Evolutionary conservation across 2,797 vertebrate species (phyloP).

Genomic region (Dicrostonyx torquatus): DNA sequence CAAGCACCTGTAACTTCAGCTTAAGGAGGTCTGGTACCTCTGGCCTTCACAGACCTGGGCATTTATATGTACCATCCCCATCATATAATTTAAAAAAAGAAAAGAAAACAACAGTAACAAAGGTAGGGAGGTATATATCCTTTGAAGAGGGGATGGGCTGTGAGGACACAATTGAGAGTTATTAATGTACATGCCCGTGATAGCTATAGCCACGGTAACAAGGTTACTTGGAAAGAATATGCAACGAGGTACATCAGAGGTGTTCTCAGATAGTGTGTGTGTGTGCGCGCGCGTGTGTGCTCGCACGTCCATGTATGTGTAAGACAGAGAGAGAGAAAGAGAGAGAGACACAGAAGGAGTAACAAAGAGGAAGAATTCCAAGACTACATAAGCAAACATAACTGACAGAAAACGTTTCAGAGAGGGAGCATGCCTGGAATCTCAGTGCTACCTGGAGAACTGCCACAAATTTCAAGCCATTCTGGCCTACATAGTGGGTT

Average conservation of each 20-base stretch:
- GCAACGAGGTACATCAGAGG: not conserved
- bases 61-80: not conserved
- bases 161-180: not conserved
- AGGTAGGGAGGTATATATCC: not conserved
- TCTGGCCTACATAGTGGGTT: not conserved
- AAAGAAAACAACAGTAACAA: not conserved
- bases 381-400: not conserved
- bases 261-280: not conserved
- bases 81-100: not conserved
- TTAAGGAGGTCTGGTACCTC: not conserved
- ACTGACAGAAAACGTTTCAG: not conserved
- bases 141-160: not conserved
- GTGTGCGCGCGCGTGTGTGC: no score
- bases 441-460: not conserved
- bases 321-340: not conserved
- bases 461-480: not conserved
- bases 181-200: not conserved
- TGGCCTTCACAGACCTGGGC: not conserved
- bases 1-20: not conserved
- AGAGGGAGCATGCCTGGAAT: not conserved
- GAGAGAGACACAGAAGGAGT: not conserved
- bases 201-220: not conserved
- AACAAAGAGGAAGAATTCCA: not conserved
- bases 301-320: no score
- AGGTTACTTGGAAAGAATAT: not conserved